Evolutionary conservation across 2,113 vertebrate species (phyloP).

Genomic region (Syrrhaptes paradoxus): DNA sequence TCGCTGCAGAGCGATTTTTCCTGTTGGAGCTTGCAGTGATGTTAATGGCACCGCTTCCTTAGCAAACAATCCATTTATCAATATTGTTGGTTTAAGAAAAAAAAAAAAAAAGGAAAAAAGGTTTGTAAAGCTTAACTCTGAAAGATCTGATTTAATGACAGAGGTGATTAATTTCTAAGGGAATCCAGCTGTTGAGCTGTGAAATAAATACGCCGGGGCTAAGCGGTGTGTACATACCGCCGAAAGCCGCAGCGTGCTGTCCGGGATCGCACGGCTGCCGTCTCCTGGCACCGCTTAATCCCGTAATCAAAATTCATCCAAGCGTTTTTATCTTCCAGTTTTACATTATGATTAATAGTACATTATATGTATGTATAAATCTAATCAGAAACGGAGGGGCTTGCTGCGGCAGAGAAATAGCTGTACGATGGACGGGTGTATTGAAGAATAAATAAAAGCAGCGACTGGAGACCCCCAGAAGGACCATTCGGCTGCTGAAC

Average conservation of each 20-base stretch:
- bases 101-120: neutral
- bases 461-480: neutral
- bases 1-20: neutral
- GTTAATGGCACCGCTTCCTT: neutral
- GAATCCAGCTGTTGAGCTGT: constrained; percentile 52
- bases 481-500: neutral
- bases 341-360: constrained; percentile 32
- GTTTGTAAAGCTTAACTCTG: constrained; percentile 56
- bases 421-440: neutral
- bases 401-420: neutral
- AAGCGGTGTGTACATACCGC: neutral
- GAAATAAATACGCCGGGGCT: constrained; percentile 21
- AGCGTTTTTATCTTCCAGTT: constrained; percentile 23
- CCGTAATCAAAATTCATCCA: constrained; percentile 20
- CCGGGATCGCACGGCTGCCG: neutral
- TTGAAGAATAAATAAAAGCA: neutral
- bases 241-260: neutral
- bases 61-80: constrained; percentile 63
- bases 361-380: neutral
- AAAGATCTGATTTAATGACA: constrained; percentile 62
- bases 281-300: neutral
- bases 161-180: constrained; percentile 68
- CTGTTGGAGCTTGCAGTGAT: neutral
- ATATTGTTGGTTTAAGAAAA: neutral
- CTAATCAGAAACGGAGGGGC: constrained; percentile 1